Evolutionary conservation across 2,797 vertebrate genomes (phyloP).

Genomic region (Pseudochirops cupreus): DNA sequence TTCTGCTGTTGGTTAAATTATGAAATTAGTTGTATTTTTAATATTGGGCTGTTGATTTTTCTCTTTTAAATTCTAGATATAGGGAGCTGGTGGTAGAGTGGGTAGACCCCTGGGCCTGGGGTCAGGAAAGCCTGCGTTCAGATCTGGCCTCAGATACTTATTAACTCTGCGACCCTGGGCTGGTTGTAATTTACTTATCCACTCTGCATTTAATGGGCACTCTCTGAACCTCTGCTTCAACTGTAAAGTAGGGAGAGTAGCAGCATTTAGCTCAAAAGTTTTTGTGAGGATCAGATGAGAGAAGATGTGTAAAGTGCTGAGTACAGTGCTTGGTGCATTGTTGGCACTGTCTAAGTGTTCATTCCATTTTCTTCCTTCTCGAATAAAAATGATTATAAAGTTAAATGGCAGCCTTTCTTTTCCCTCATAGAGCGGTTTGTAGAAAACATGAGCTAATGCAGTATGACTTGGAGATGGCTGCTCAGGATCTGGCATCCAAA

Average conservation of each 20-base stretch:
- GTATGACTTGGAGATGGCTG: slow-evolving; percentile 94
- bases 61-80: neutral
- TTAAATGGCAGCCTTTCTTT: slow-evolving; percentile 39
- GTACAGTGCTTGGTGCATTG: neutral
- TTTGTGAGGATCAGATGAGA: neutral
- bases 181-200: neutral
- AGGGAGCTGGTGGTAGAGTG: neutral
- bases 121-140: neutral
- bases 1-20: neutral
- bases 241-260: neutral
- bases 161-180: neutral
- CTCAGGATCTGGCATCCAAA: slow-evolving; percentile 93
- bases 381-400: neutral
- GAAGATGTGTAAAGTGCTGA: neutral
- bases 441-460: slow-evolving; percentile 97
- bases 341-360: neutral
- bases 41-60: neutral
- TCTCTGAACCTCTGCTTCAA: neutral
- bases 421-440: slow-evolving; percentile 92
- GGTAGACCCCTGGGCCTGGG: neutral
- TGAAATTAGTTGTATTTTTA: neutral
- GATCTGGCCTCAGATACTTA: neutral
- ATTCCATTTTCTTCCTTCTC: neutral
- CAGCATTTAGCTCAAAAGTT: neutral
- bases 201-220: no score